Evolutionary conservation across 53 echinoderm and acorn worm species (phyloP).

Genomic region (Astropecten irregularis): DNA sequence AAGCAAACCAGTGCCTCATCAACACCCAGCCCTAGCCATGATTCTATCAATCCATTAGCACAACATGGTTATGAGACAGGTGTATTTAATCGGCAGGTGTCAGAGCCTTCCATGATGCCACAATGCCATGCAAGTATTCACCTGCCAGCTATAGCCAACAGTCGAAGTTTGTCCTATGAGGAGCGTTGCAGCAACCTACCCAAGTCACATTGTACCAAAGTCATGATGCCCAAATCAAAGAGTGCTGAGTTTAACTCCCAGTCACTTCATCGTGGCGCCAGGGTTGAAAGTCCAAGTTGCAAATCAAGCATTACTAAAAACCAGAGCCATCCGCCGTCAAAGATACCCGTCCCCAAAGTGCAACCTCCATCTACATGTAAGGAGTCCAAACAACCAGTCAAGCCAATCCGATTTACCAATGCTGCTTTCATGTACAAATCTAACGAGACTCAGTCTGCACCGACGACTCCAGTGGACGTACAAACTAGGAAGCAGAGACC

Average conservation of each 20-base stretch:
- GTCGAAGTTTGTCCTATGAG: conserved; percentile 5
- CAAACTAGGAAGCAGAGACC: neutral
- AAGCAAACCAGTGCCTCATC: neutral
- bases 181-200: conserved; percentile 7
- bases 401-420: conserved; percentile 35
- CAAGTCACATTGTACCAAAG: conserved; percentile 19
- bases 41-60: neutral
- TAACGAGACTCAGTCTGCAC: conserved; percentile 30
- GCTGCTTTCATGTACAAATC: conserved; percentile 31
- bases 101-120: conserved; percentile 22
- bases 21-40: neutral
- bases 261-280: neutral
- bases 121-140: conserved; percentile 32
- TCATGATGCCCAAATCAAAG: conserved; percentile 34
- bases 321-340: neutral
- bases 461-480: conserved; percentile 6
- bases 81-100: neutral
- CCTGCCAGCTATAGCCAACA: conserved; percentile 33
- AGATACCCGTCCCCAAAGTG: conserved; percentile 20
- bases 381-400: conserved; percentile 3
- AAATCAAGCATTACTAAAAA: neutral
- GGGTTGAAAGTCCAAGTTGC: neutral
- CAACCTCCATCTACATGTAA: neutral
- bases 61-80: neutral
- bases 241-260: conserved; percentile 6